Evolutionary conservation across 2,797 vertebrate genomes (phyloP).

Genomic region (Mormyrus proboscirostris): DNA sequence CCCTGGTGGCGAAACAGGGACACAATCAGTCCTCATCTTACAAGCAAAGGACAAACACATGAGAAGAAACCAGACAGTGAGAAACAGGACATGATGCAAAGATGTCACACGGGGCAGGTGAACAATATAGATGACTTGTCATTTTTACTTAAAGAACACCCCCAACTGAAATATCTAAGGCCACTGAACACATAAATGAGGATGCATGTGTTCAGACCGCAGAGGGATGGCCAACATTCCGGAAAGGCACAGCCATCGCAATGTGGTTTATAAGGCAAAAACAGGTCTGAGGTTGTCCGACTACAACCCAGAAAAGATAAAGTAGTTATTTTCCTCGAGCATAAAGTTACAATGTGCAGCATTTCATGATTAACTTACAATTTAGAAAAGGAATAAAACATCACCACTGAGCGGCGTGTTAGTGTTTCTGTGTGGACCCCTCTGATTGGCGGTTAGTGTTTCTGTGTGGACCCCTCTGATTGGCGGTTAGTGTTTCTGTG

Average conservation of each 20-base stretch:
- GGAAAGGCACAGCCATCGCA: not conserved
- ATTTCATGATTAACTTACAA: not conserved
- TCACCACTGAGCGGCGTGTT: not conserved
- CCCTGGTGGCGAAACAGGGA: not conserved
- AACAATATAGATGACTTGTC: not conserved
- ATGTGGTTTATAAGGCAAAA: not conserved
- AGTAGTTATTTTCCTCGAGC: not conserved
- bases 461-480: not conserved
- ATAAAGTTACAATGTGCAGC: not conserved
- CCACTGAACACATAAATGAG: not conserved
- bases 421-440: not conserved
- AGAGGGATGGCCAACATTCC: not conserved
- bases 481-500: not conserved
- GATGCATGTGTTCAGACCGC: not conserved
- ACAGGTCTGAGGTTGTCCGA: not conserved
- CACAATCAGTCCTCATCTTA: not conserved
- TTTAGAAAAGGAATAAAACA: not conserved
- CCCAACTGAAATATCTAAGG: not conserved
- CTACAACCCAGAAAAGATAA: not conserved
- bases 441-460: not conserved
- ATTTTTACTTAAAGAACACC: not conserved
- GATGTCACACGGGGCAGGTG: not conserved
- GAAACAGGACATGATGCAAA: not conserved
- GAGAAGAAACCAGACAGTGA: not conserved
- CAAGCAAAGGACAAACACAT: not conserved